phyloP scores from a whole-genome alignment of 2,113 vertebrate species.

The Gambusia affinis region DNA sequence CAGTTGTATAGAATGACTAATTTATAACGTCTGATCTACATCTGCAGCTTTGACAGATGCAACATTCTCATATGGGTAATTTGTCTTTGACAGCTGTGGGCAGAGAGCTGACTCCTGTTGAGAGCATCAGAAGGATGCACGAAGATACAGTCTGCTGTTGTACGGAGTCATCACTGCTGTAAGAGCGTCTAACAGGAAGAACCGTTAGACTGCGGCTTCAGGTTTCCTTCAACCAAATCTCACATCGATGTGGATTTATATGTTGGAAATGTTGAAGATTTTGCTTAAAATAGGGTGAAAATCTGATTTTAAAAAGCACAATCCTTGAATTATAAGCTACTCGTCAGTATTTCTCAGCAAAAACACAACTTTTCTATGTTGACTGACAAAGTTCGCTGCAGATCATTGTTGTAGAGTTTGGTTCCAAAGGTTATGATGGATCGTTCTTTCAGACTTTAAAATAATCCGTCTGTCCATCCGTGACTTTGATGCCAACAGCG shows the following conservation, averaged over 20 bases:
- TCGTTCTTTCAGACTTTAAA: neutral
- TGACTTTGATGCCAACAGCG: too few relatives aligned
- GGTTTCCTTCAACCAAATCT: neutral
- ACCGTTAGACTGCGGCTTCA: neutral
- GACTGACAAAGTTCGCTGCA: too few relatives aligned
- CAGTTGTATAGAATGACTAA: neutral
- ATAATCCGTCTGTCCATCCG: too few relatives aligned
- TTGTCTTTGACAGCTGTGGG: neutral
- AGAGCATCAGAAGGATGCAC: neutral
- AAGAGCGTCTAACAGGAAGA: neutral
- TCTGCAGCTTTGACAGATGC: neutral
- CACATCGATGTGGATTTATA: neutral
- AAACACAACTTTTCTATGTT: neutral
- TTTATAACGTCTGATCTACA: neutral
- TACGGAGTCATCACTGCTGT: neutral
- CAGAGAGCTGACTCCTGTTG: neutral
- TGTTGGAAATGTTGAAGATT: neutral
- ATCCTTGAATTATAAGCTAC: neutral
- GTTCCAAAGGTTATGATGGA: too few relatives aligned
- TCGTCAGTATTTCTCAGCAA: neutral
- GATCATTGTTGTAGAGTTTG: too few relatives aligned
- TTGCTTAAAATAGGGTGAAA: neutral
- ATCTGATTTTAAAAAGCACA: neutral
- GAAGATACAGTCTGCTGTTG: neutral
- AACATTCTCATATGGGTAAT: neutral